These are phyloP conservation scores for Drosophila testacea DNA, from an alignment of 2,888 invertebrate species.

Conservation along the genomic window DNA sequence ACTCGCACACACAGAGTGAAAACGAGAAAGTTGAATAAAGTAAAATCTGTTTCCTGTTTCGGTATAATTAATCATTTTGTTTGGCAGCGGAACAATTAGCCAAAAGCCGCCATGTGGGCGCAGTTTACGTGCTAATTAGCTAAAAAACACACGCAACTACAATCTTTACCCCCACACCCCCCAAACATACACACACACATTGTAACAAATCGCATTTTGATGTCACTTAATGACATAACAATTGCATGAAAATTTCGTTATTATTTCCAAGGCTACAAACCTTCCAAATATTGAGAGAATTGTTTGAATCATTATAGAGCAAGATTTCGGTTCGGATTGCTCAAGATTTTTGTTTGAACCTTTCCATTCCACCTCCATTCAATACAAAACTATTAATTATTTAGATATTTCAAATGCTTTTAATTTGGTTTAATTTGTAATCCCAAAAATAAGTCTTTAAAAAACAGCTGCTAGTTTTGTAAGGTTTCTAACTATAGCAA, in stretches of 20 bases:
- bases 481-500: too few species aligned
- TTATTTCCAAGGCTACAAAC: too few species aligned
- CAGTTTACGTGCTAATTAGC: slow-evolving; percentile 78
- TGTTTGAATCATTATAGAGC: too few species aligned
- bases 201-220: slow-evolving; percentile 69
- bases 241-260: slow-evolving; percentile 42
- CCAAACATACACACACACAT: not conserved
- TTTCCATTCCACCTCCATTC: too few species aligned
- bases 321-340: too few species aligned
- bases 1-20: slow-evolving; percentile 25
- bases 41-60: slow-evolving; percentile 81
- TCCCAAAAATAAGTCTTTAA: too few species aligned
- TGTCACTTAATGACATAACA: slow-evolving; percentile 67
- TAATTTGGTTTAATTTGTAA: too few species aligned
- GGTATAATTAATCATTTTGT: slow-evolving; percentile 80
- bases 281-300: too few species aligned
- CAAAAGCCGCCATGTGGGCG: slow-evolving; percentile 67
- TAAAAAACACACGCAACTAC: slow-evolving; percentile 52
- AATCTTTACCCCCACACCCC: not conserved
- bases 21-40: slow-evolving; percentile 73
- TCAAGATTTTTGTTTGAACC: too few species aligned
- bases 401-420: too few species aligned
- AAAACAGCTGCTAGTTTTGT: too few species aligned
- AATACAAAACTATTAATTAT: too few species aligned
- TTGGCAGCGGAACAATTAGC: slow-evolving; percentile 80